Evolutionary conservation across 2,113 vertebrate species (phyloP).

Genomic region (Perca schrenkii): DNA sequence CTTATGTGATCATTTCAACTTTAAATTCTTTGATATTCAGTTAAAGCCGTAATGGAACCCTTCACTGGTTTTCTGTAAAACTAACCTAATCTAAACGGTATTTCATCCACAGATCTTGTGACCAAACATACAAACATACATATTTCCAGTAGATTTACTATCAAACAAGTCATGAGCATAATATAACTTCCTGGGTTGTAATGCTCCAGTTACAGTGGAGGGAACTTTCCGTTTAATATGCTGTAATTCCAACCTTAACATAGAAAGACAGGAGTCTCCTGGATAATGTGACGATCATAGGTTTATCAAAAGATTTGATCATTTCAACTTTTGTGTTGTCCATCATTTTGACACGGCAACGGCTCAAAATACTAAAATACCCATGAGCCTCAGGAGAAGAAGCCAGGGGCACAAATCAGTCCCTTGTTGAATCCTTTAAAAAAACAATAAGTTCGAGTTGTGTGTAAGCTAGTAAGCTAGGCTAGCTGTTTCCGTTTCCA

Average conservation of each 20-base stretch:
- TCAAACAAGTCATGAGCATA: not conserved
- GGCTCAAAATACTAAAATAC: too few relatives aligned
- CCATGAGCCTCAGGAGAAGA: too few relatives aligned
- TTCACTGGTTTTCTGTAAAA: not conserved
- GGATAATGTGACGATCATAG: too few relatives aligned
- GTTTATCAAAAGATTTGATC: too few relatives aligned
- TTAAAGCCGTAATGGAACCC: not conserved
- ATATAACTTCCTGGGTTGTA: not conserved
- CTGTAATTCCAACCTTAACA: not conserved
- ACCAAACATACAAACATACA: not conserved
- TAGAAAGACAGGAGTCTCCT: too few relatives aligned
- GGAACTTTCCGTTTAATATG: not conserved
- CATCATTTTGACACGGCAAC: too few relatives aligned
- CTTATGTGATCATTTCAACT: not conserved
- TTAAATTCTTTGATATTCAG: not conserved
- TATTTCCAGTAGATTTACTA: not conserved
- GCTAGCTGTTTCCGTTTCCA: too few relatives aligned
- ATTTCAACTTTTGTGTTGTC: too few relatives aligned
- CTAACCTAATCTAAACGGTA: not conserved
- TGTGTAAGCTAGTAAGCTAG: too few relatives aligned
- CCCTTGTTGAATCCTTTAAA: too few relatives aligned
- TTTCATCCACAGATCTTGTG: not conserved
- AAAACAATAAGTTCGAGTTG: too few relatives aligned
- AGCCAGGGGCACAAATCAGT: too few relatives aligned
- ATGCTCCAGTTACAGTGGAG: not conserved